Conservation (phyloP, 2,113 vertebrate species). For the Pachycephala philippinensis region DNA sequence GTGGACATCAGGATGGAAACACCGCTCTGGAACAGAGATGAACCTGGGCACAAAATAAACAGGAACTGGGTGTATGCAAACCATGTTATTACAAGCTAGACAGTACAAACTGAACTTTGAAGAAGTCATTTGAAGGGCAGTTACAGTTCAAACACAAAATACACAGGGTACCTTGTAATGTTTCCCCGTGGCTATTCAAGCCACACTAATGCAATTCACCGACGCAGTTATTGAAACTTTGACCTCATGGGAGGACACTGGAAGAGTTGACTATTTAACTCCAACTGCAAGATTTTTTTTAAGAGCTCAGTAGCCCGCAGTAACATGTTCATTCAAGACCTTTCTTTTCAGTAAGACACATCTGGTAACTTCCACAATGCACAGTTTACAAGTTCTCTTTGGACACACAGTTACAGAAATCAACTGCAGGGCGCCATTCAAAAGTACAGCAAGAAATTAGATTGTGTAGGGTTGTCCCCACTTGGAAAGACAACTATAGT, state of each 20-base stretch:
- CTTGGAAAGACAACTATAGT: background rate
- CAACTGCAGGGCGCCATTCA: background rate
- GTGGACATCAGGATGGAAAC: background rate
- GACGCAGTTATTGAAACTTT: background rate
- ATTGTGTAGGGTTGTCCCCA: too few relatives aligned
- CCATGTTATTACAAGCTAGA: background rate
- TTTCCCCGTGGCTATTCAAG: background rate
- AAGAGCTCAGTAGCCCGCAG: background rate
- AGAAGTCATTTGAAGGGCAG: conserved; percentile 44
- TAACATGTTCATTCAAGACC: background rate
- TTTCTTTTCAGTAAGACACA: background rate
- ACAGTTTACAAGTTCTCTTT: background rate
- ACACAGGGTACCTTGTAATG: background rate
- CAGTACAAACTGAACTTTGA: background rate
- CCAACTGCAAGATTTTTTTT: background rate
- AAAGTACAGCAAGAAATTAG: background rate
- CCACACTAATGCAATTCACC: background rate
- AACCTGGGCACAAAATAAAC: background rate
- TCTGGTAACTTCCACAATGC: background rate
- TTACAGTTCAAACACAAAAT: conserved; percentile 36
- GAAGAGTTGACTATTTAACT: background rate
- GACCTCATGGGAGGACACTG: background rate
- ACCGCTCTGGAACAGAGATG: background rate
- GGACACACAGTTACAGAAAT: background rate
- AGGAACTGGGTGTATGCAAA: background rate